Evolutionary conservation across 2,113 vertebrate species (phyloP).

Genomic region (Dicentrarchus labrax): DNA sequence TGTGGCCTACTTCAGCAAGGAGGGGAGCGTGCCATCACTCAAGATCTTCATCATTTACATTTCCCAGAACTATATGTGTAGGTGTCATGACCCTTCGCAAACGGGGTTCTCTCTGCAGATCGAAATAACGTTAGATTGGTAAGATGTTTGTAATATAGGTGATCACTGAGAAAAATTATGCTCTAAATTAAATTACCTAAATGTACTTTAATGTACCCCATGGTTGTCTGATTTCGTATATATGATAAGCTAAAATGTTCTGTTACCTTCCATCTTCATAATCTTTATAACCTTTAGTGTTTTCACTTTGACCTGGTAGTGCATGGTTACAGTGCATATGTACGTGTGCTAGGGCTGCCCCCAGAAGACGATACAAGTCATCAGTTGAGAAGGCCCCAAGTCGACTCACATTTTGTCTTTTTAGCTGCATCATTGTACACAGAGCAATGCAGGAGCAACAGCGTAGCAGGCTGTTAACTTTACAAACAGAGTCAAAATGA

Average conservation of each 20-base stretch:
- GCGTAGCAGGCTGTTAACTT: not conserved
- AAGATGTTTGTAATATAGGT: not conserved
- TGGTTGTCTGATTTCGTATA: not conserved
- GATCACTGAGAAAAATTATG: not conserved
- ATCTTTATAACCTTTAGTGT: not conserved
- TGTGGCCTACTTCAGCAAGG: conserved; percentile 60
- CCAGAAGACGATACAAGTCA: not conserved
- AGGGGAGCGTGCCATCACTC: conserved; percentile 36
- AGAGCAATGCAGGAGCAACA: not conserved
- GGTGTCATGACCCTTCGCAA: conserved; percentile 31
- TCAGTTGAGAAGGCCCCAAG: not conserved
- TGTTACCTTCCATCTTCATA: not conserved
- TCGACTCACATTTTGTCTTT: not conserved
- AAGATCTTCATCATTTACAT: conserved; percentile 48
- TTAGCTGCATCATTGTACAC: not conserved
- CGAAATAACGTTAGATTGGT: not conserved
- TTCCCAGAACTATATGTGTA: not conserved
- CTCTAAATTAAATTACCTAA: not conserved
- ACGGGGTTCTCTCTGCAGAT: not conserved
- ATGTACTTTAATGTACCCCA: not conserved
- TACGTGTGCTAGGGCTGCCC: not conserved
- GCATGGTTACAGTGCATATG: conserved; percentile 1
- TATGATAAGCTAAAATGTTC: not conserved
- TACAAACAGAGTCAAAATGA: not conserved
- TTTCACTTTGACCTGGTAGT: not conserved